These are phyloP conservation scores for Sebastes oblongus DNA, from an alignment of 2,797 vertebrate species.

Conservation along the genomic window DNA sequence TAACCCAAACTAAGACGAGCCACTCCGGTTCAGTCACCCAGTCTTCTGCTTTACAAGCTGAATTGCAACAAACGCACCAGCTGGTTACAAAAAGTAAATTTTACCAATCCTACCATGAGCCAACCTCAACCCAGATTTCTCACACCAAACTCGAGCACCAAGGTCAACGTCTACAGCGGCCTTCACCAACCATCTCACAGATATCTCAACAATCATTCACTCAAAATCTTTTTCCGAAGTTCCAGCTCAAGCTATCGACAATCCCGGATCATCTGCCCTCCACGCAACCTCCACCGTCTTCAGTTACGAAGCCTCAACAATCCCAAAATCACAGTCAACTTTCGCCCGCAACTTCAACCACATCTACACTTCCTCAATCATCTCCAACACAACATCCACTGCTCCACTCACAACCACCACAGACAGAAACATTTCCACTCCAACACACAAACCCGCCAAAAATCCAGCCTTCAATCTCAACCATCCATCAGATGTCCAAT, in stretches of 20 bases:
- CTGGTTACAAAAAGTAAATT: background rate
- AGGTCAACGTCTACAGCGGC: background rate
- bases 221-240: constrained; percentile 36
- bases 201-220: constrained; percentile 5
- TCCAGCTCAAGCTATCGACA: constrained; percentile 25
- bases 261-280: background rate
- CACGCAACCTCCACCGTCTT: background rate
- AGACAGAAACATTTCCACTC: constrained; percentile 13
- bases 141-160: background rate
- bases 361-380: background rate
- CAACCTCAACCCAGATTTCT: constrained; percentile 1
- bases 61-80: background rate
- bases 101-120: background rate
- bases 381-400: constrained; percentile 12
- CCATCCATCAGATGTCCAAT: background rate
- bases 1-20: background rate
- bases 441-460: background rate
- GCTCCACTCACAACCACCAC: background rate
- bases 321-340: background rate
- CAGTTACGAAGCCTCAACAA: background rate
- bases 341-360: background rate
- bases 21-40: background rate
- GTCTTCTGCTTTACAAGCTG: constrained; percentile 1
- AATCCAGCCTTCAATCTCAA: constrained; percentile 12
- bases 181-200: constrained; percentile 4